Evolutionary conservation across 2,888 invertebrate genomes (phyloP), one percentile per base, ranked within the genome.

Genomic region (Conistra vaccinii): DNA sequence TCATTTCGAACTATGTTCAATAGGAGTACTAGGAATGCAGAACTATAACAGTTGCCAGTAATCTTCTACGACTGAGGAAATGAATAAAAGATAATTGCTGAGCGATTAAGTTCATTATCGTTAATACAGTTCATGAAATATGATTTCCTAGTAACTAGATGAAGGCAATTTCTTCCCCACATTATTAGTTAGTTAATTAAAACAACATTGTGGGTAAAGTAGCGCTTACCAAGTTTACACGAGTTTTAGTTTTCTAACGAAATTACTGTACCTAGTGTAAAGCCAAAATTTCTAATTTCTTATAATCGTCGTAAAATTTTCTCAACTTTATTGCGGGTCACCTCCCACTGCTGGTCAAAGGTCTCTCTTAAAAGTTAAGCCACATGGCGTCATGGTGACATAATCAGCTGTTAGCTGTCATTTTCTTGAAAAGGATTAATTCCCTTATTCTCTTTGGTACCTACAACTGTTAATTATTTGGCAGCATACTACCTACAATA

Each of bases 1-100:
- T 89, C 86, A 87, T 88, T 85, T 84, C n/a, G 67, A 77, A 76
- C 61, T 71, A 65, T n/a, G 55, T 58, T 76, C 57, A 66, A 73
- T 71, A 65, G 66, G n/a, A 74, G 74, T 72, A 81, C 81, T 76
- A 84, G 81, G 68, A 73, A 69, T 48, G 55, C 71, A 73, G 57
- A 68, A 42, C 14, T 51, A 23, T 42, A 61, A 66, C 4, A 69
- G 73, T 58, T 51, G 32, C 35, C n/a, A 53, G 26, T 39, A 32
- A 57, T 62, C 48, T 62, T 65, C 35, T 29, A 26, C 23, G 20
- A n/a, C 6, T 20, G 26, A 57, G 45, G 69, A 57, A 68, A 83
- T 63, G 12, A 60, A 20, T 72, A 26, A 35, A 60, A 45, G 9
- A 26, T 62, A 39, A 78, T 61, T 51, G 55, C 35, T 53, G 26